These are phyloP conservation scores for Hypanus sabinus DNA, from an alignment of 2,113 vertebrate species.

Conservation along the genomic window DNA sequence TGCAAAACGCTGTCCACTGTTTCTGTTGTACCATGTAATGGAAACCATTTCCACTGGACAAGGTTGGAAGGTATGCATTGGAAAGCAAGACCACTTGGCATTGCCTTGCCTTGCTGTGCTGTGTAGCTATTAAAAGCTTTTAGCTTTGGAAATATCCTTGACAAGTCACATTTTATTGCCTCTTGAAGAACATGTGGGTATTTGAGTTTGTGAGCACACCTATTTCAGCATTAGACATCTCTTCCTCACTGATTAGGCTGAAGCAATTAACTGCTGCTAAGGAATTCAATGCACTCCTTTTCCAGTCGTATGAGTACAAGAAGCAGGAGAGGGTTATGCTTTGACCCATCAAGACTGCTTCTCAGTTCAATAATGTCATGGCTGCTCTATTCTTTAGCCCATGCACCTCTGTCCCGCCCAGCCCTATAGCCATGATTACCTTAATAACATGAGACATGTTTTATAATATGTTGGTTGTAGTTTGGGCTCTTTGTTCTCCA, in stretches of 20 bases:
- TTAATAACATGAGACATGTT: neutral
- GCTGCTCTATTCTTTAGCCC: no score
- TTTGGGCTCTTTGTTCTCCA: constrained; percentile 11
- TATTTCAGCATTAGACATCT: neutral
- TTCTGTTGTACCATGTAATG: neutral
- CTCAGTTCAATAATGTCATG: no score
- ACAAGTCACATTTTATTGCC: neutral
- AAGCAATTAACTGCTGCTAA: neutral
- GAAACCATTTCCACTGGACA: neutral
- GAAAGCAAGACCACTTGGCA: neutral
- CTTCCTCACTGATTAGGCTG: neutral
- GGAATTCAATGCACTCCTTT: neutral
- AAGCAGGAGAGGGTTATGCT: no score
- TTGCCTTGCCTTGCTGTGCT: neutral
- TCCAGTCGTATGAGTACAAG: neutral
- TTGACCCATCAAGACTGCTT: no score
- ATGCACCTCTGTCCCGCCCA: no score
- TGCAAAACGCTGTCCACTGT: neutral
- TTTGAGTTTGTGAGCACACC: neutral
- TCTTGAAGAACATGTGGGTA: neutral
- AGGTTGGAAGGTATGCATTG: neutral
- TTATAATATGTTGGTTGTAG: neutral
- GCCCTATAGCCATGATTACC: no score
- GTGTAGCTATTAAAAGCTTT: neutral
- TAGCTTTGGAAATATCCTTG: neutral